A percentile compares a stretch with the other conserved stretches of the same genome.
Evolutionary conservation across 2,113 vertebrate genomes (phyloP).

Genomic region (Saguinus imperator): DNA sequence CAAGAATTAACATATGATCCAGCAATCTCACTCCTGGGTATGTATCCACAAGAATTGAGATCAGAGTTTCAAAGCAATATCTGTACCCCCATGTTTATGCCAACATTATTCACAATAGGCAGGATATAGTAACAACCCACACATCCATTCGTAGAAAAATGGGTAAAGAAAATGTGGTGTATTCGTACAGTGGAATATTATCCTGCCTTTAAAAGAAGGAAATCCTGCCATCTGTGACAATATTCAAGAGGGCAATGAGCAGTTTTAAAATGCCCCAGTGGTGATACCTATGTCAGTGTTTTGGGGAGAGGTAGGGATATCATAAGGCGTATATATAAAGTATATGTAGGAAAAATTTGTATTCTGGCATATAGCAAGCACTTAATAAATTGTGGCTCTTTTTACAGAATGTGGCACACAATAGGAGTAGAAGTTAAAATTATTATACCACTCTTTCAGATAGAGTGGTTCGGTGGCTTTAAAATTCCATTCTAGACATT

Average conservation of each 20-base stretch:
- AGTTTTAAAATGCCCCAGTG: background rate
- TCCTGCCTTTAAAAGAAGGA: background rate
- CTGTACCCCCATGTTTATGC: background rate
- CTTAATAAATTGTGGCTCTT: background rate
- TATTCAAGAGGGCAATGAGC: background rate
- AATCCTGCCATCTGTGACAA: background rate
- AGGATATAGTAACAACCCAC: background rate
- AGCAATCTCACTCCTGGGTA: background rate
- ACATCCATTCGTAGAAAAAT: background rate
- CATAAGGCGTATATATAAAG: rapidly evolving
- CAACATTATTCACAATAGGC: background rate
- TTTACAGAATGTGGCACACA: background rate
- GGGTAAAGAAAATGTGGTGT: background rate
- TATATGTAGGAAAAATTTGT: background rate
- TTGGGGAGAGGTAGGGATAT: background rate
- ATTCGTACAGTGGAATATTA: background rate
- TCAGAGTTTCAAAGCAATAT: background rate
- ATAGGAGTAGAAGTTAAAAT: too few species aligned
- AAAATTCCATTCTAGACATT: background rate
- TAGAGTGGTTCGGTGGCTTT: background rate
- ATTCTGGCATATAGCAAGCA: background rate
- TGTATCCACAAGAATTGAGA: background rate
- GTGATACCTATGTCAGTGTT: background rate
- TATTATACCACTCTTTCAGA: background rate
- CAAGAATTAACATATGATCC: background rate